Evolutionary conservation across 35 echinoderm and acorn worm species (phyloP).

Genomic region (Heliocidaris tuberculata): DNA sequence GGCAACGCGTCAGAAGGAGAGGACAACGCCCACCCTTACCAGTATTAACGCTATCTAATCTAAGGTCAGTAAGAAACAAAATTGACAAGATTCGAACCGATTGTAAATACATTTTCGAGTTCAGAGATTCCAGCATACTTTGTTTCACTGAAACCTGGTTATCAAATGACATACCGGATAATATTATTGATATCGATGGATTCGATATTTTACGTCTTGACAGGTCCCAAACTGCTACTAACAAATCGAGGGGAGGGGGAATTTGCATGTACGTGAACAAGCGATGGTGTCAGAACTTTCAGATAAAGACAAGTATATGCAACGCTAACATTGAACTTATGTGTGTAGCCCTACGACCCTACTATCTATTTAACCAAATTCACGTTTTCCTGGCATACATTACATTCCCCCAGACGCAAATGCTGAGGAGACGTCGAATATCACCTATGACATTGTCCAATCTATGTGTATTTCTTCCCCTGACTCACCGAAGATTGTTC

Average conservation of each 20-base stretch:
- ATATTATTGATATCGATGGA: slow-evolving; percentile 14
- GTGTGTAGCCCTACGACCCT: neutral
- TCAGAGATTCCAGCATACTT: slow-evolving; percentile 19
- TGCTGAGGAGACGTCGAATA: neutral
- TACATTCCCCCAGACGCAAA: slow-evolving; percentile 36
- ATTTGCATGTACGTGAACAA: neutral
- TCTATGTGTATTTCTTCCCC: neutral
- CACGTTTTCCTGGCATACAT: slow-evolving; percentile 27
- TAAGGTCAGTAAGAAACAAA: slow-evolving; percentile 35
- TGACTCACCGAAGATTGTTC: slow-evolving; percentile 50
- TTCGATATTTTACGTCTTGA: neutral
- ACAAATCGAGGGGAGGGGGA: neutral
- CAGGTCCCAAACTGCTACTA: neutral
- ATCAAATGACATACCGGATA: neutral
- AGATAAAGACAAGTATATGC: neutral
- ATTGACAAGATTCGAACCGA: slow-evolving; percentile 27
- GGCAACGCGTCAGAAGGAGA: too few relatives aligned
- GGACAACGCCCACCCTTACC: too few relatives aligned
- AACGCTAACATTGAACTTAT: slow-evolving; percentile 29
- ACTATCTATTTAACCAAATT: slow-evolving; percentile 51
- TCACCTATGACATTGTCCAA: neutral
- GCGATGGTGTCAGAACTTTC: slow-evolving; percentile 24
- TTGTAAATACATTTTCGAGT: neutral
- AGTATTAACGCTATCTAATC: neutral
- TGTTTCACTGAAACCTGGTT: slow-evolving; percentile 54